Percentiles rank a stretch among this genome's conserved stretches.
Conservation (phyloP, 53 echinoderm and acorn worm genomes). For the Mesocentrotus franciscanus region DNA sequence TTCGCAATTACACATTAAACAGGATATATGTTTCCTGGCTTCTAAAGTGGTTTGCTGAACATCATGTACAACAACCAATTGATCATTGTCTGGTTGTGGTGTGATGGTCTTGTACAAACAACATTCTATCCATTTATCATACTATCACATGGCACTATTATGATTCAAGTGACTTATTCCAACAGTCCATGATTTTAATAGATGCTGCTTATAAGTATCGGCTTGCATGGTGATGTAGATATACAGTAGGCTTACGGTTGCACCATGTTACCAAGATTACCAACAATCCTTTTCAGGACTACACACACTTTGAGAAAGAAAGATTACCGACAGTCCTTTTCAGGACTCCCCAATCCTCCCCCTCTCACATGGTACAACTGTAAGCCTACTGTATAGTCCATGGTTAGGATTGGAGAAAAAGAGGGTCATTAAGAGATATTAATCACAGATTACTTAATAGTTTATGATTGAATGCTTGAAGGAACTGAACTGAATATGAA, state of each 20-base stretch:
- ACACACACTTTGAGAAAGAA: too few species aligned
- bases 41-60: background rate
- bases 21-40: background rate
- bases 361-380: too few species aligned
- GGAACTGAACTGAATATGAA: background rate
- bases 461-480: background rate
- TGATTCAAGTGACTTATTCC: background rate
- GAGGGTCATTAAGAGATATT: background rate
- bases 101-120: background rate
- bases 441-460: background rate
- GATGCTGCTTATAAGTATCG: too few species aligned
- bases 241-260: too few species aligned
- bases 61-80: background rate
- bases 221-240: too few species aligned
- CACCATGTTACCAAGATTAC: too few species aligned
- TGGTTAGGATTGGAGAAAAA: background rate
- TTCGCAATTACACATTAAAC: background rate
- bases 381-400: background rate
- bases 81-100: background rate
- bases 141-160: background rate
- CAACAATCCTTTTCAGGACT: too few species aligned
- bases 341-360: too few species aligned
- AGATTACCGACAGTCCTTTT: too few species aligned
- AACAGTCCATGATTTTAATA: too few species aligned
- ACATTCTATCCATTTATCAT: background rate